Conservation (phyloP, 2,113 vertebrate genomes). For the Microtus pennsylvanicus region DNA sequence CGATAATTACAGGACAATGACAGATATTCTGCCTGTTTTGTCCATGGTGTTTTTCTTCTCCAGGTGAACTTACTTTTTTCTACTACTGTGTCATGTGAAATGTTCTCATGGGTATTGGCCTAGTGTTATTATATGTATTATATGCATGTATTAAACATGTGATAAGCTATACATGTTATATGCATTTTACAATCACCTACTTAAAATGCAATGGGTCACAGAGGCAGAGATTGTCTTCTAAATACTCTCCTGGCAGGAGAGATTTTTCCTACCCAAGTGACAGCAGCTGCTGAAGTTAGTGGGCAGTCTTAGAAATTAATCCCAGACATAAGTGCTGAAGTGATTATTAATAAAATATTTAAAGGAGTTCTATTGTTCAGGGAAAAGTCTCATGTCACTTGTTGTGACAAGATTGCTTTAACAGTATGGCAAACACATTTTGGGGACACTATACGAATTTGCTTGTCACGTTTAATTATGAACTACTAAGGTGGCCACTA, state of each 20-base stretch:
- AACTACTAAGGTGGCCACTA: slow-evolving; percentile 39
- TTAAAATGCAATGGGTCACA: slow-evolving; percentile 55
- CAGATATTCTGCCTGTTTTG: background rate
- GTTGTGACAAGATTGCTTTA: slow-evolving; percentile 14
- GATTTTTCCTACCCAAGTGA: slow-evolving; percentile 33
- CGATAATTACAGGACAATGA: background rate
- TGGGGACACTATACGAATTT: slow-evolving; percentile 28
- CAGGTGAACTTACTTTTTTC: background rate
- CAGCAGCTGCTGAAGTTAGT: slow-evolving; percentile 18
- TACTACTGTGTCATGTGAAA: background rate
- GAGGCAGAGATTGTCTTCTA: slow-evolving; percentile 30
- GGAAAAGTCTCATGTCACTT: slow-evolving; percentile 52
- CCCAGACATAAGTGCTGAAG: slow-evolving; percentile 14
- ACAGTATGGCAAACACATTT: slow-evolving; percentile 49
- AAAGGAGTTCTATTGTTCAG: slow-evolving; percentile 37
- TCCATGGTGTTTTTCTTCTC: background rate
- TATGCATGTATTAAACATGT: background rate
- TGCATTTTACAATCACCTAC: background rate
- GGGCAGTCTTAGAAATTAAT: slow-evolving; percentile 49
- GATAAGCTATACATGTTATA: background rate
- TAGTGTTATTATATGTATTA: background rate
- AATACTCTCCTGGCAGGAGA: background rate
- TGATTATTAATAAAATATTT: slow-evolving; percentile 62
- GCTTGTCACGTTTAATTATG: slow-evolving; percentile 52
- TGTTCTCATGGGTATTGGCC: background rate